Evolutionary conservation across 1,140 invertebrate genomes (phyloP).

Genomic region (Drusus annulatus): DNA sequence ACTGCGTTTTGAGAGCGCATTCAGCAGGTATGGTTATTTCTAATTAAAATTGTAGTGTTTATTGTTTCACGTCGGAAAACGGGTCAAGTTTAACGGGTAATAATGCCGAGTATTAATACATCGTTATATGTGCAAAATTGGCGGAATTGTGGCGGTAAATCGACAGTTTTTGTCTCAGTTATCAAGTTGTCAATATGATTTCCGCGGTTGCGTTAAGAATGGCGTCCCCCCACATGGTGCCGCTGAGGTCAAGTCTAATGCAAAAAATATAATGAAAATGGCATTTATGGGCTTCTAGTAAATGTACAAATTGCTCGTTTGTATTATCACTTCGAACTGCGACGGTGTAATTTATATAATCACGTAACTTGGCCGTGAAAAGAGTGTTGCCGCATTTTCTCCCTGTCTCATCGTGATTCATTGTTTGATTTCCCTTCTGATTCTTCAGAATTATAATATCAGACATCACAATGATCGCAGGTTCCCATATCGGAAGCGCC

Average conservation of each 20-base stretch:
- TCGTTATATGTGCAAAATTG: slow-evolving; percentile 30
- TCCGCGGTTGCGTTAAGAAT: slow-evolving; percentile 69
- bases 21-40: slow-evolving; percentile 71
- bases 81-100: slow-evolving; percentile 37
- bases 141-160: slow-evolving; percentile 58
- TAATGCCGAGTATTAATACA: slow-evolving; percentile 30
- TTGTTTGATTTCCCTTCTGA: slow-evolving; percentile 45
- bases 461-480: slow-evolving; percentile 19
- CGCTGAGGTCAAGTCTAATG: slow-evolving; percentile 60
- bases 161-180: slow-evolving; percentile 63
- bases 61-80: slow-evolving; percentile 62
- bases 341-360: slow-evolving; percentile 43
- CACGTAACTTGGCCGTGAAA: slow-evolving; percentile 28
- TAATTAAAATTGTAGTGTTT: slow-evolving; percentile 69
- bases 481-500: slow-evolving; percentile 18
- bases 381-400: slow-evolving; percentile 48
- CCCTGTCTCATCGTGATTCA: slow-evolving; percentile 36
- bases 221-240: slow-evolving; percentile 72
- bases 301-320: not conserved
- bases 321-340: slow-evolving; percentile 15
- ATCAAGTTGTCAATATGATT: slow-evolving; percentile 68
- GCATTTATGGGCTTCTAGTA: not conserved
- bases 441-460: slow-evolving; percentile 32
- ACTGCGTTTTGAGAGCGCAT: slow-evolving; percentile 72
- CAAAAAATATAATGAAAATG: slow-evolving; percentile 40